Conservation (phyloP, 2,888 invertebrate species). For the Hecatera dysodea region DNA sequence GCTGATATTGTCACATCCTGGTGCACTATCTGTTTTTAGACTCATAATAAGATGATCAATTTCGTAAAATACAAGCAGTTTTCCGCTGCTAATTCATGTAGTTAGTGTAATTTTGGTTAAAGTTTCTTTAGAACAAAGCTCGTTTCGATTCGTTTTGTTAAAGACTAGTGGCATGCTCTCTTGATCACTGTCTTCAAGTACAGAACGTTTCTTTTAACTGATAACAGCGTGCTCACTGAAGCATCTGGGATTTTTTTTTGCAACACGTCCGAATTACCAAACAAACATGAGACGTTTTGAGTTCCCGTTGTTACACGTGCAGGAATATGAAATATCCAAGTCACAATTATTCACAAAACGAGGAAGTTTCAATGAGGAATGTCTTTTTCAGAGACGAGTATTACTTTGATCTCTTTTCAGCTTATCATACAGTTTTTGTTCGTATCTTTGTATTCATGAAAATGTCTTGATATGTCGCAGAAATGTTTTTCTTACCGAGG, state of each 20-base stretch:
- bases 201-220: background rate
- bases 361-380: constrained; percentile 1
- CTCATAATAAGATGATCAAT: too few relatives aligned
- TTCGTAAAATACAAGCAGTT: too few relatives aligned
- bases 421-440: constrained; percentile 2
- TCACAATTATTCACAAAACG: constrained; percentile 15
- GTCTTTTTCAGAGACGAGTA: background rate
- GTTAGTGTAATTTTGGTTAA: background rate
- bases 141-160: background rate
- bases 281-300: constrained; percentile 9
- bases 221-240: background rate
- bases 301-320: background rate
- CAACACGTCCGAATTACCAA: background rate
- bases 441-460: background rate
- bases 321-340: background rate
- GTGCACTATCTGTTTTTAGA: too few relatives aligned
- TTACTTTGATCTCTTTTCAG: constrained; percentile 14
- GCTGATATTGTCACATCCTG: too few relatives aligned
- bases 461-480: background rate
- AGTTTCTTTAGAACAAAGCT: background rate
- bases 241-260: background rate
- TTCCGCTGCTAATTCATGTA: background rate
- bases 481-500: background rate
- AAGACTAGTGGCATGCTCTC: too few relatives aligned
- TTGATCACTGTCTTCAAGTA: background rate